Evolutionary conservation across 2,113 vertebrate genomes (phyloP), one percentile per base, ranked within the genome.

Genomic region (Geococcyx californianus): DNA sequence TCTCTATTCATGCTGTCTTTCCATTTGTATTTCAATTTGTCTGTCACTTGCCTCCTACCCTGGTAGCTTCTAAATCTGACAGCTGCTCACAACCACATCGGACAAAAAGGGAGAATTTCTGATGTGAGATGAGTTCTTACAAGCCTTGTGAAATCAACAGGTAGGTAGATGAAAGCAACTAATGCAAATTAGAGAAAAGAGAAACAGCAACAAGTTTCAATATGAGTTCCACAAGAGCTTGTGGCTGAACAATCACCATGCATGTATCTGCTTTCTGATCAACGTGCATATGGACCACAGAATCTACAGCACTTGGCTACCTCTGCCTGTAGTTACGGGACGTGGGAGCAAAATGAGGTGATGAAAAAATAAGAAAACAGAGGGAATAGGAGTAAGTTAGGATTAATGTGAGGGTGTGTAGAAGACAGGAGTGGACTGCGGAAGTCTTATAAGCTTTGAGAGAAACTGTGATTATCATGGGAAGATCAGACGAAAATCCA

Each of bases 401-500:
- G 59, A 85, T 58, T 66, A 52, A 77, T 36, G 18, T 60, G n/a
- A 90, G 78, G 78, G 80, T 83, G 28, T 66, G n/a, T 20, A 69
- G 42, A 36, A 92, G 77, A 90, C 54, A 18, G 29, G 74, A 86
- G 29, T 21, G 34, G 33, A 80, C 40, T 66, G 40, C 25, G 58
- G 28, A 88, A 94, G 17, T 66, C 58, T 85, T 60, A 66, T 0
- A 0, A 70, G 51, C 36, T 93, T 73, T 62, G 67, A 87, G 51
- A 93, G 36, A 95, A 92, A 49, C 18, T 72, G 6, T 51, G 75
- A 88, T 83, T 54, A 58, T 21, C n/a, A 14, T 40, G 45, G 23
- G 40, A 87, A 90, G 25, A 25, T 66, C 85, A 85, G 63, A 73
- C 62, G 62, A 93, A 90, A 90, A 75, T 87, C 78, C 70, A 49